Base-by-base conservation (phyloP, 35 echinoderm and acorn worm genomes). In the Chiridota heheva region DNA sequence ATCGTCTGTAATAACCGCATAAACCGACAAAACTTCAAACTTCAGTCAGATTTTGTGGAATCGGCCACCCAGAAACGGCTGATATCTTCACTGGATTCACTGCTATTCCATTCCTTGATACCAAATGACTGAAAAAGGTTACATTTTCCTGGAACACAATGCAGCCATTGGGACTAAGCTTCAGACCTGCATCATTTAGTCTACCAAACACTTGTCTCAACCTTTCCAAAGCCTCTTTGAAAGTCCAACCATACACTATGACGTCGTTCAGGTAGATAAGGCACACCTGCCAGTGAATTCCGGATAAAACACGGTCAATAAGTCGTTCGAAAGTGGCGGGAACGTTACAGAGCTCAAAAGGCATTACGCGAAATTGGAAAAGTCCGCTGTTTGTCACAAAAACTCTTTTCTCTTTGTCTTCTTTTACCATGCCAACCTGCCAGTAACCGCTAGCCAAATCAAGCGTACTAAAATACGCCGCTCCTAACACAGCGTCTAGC, bases 361-460 rank as follows among this genome's bases (percentile, higher is more conserved):
- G 64, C 67, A 64, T 80, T 5, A 72, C 67, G 12, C 35, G 34
- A 3, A 42, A 85, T 18, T 40, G 13, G 53, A 67, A 80, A 2
- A 77, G 5, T 40, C 80, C 87, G 8, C 42, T 28, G 51, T 36
- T 4, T 39, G 81, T 40, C 5, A 42, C 4, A 56, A 76, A 67
- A 73, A 67, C 87, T 48, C 67, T 27, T 44, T 58, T 72, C 55
- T 44, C 53, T 22, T 73, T 45, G 26, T 38, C 68, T 27, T 60
- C 53, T 32, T 58, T 36, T 16, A 44, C 40, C 58, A 82, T 55
- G 82, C 36, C 34, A 15, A 57, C 77, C 46, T 82, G 85, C 58
- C 70, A 90, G 60, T 61, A 71, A 31, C 51, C 53, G 46, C 1
- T 58, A 42, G 48, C 40, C 30, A 78, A 40, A 84, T 90, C 87